Base-by-base conservation (phyloP, 2,888 invertebrate genomes). In the Cataglyphis altisquamis region DNA sequence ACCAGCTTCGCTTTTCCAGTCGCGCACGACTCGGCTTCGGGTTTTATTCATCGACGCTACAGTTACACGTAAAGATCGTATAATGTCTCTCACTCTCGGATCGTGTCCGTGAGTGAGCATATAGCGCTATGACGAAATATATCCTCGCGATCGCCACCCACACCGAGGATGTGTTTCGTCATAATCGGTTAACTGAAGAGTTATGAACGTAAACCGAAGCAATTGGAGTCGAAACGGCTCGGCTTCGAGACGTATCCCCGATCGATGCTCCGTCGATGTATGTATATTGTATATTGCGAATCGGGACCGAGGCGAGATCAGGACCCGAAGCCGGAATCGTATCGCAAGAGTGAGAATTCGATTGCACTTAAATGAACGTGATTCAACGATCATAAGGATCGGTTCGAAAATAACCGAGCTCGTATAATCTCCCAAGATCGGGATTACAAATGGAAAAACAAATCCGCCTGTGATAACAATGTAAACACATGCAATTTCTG, bases 101-200 rank as follows among this genome's bases (percentile, higher is more conserved):
- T 60, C 32, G 32, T 39, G 74, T 52, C 57, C 74, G 63, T 45
- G 77, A 82, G 66, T 15, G 60, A 52, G 66, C 66, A 66, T 73
- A 63, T 25, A 55, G 60, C 72, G 60, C 73, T 57, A 55, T 86
- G 86, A 82, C 82, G 84, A 86, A 86, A 86, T 84, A 82, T 84
- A 73, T 77, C 86, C 82, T 82, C 86, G 66, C 74, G 82, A 85
- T 73, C 73, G 73, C 84, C 84, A 86, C 86, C 86, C 78, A 86
- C 86, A 86, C 83, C 82, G 84, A 86, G 82, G 84, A 86, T 86
- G 81, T 84, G 57, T 86, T 86, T 86, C 86, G 73, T 84, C 86
- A 86, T 55, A 77, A 77, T 48, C 41, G 63, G 72, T 66, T 77
- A 72, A 41, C 81, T 45, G 60, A 60, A 77, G 55, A 39, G 55